Percentiles rank a stretch among this genome's conserved stretches.
Conservation (phyloP, 2,797 vertebrate species). For the Mormyrops attenuatus region DNA sequence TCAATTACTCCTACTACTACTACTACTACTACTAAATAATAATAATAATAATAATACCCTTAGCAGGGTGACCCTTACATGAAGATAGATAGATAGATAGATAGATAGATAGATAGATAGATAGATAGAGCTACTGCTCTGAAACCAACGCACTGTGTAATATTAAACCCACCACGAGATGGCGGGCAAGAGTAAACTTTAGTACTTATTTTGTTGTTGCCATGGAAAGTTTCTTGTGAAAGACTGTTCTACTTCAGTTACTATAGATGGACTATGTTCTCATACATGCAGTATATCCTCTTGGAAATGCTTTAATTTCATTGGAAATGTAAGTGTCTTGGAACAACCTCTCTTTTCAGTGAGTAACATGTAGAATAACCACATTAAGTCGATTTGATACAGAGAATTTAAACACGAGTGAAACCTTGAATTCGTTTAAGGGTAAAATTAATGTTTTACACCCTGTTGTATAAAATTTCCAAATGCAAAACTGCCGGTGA, state of each 20-base stretch:
- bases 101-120: not conserved
- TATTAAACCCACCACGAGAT: not conserved
- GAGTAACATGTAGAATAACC: not conserved
- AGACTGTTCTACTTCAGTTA: not conserved
- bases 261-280: slow-evolving; percentile 1
- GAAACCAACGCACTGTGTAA: not conserved
- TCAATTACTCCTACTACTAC: not conserved
- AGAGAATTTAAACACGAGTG: not conserved
- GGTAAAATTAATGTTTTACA: not conserved
- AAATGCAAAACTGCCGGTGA: not conserved
- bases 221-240: not conserved
- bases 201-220: not conserved
- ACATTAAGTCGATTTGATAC: not conserved
- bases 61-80: not conserved
- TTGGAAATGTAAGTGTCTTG: not conserved
- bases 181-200: not conserved
- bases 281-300: slow-evolving; percentile 1
- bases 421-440: not conserved
- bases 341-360: not conserved
- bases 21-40: not conserved
- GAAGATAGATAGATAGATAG: not conserved
- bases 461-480: not conserved
- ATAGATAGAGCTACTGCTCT: not conserved
- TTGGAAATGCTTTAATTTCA: not conserved
- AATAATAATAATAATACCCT: not conserved